Conservation (phyloP, 2,888 invertebrate species). For the Platycheirus albimanus region DNA sequence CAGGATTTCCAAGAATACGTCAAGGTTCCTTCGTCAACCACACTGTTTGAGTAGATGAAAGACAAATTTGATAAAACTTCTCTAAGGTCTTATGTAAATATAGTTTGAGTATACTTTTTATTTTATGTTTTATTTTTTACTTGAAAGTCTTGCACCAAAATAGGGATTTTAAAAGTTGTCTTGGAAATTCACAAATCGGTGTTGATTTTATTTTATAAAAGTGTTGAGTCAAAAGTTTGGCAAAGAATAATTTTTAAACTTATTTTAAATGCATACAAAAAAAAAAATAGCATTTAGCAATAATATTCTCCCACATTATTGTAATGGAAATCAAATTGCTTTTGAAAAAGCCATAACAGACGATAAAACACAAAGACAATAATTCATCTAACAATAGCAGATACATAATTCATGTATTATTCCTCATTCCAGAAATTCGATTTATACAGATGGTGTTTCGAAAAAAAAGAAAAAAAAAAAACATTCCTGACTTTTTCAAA, state of each 20-base stretch:
- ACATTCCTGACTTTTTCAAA: conserved; percentile 37
- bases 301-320: conserved; percentile 20
- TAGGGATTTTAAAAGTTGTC: conserved; percentile 37
- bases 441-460: conserved; percentile 50
- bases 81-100: conserved; percentile 58
- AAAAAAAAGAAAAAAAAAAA: background rate
- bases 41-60: conserved; percentile 45
- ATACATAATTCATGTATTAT: conserved; percentile 55
- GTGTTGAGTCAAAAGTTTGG: background rate
- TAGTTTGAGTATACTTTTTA: conserved; percentile 54
- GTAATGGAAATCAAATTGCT: conserved; percentile 50
- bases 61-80: conserved; percentile 53
- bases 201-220: conserved; percentile 21
- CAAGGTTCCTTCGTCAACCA: background rate
- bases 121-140: conserved; percentile 57
- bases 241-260: background rate
- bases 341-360: conserved; percentile 45
- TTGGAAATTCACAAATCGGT: background rate
- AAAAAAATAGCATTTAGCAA: background rate
- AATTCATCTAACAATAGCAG: conserved; percentile 62
- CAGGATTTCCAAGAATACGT: too few species aligned
- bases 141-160: conserved; percentile 28
- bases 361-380: conserved; percentile 60
- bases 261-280: too few species aligned
- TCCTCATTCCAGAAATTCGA: conserved; percentile 39